Evolutionary conservation across 2,797 vertebrate species (phyloP).

Genomic region (Dallia pectoralis): DNA sequence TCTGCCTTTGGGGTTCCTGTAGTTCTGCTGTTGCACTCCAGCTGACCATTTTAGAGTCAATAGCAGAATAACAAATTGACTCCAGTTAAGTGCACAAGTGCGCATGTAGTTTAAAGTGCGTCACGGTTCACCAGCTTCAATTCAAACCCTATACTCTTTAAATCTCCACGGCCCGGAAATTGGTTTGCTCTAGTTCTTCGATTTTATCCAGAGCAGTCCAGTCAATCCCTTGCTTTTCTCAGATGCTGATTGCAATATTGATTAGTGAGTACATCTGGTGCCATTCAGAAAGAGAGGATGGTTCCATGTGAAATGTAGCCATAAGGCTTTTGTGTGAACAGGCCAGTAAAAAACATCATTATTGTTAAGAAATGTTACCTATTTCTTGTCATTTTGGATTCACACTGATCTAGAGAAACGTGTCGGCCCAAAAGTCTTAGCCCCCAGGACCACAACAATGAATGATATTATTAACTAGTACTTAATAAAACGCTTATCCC

Average conservation of each 20-base stretch:
- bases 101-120: background rate
- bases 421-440: too few species aligned
- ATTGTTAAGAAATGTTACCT: background rate
- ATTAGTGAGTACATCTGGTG: background rate
- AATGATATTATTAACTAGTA: too few species aligned
- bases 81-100: background rate
- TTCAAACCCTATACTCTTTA: background rate
- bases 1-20: background rate
- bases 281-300: background rate
- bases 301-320: background rate
- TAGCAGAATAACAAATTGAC: background rate
- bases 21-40: background rate
- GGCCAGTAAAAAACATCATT: background rate
- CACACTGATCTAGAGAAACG: too few species aligned
- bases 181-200: background rate
- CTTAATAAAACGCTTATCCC: too few species aligned
- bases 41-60: background rate
- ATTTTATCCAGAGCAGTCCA: background rate
- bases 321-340: background rate
- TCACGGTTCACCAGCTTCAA: background rate
- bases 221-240: background rate
- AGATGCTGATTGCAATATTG: background rate
- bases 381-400: too few species aligned
- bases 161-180: background rate
- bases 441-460: too few species aligned